These are phyloP conservation scores for Pomatostomus ruficeps DNA, from an alignment of 2,113 vertebrate genomes.

Conservation along the genomic window DNA sequence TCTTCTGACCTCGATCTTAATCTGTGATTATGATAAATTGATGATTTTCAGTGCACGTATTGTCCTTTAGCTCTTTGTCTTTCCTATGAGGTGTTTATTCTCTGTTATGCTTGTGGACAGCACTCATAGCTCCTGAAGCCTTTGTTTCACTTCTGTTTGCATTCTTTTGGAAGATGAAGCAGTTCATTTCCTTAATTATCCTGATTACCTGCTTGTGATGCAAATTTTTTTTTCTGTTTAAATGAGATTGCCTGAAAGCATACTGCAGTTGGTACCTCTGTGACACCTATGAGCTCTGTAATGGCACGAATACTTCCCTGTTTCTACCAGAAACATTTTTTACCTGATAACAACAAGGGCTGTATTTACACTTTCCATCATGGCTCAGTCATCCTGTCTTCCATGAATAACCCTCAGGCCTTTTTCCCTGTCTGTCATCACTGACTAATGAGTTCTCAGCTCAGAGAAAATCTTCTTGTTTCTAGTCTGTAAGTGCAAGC, in stretches of 20 bases:
- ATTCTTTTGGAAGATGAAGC: not conserved
- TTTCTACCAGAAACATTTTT: not conserved
- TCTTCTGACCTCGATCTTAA: not conserved
- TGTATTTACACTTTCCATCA: not conserved
- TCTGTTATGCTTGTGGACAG: not conserved
- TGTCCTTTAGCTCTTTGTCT: not conserved
- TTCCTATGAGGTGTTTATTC: not conserved
- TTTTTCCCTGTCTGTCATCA: not conserved
- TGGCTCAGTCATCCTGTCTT: not conserved
- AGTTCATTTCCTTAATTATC: not conserved
- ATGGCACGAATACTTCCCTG: not conserved
- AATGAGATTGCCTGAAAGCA: not conserved
- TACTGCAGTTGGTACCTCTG: not conserved
- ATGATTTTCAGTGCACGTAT: not conserved
- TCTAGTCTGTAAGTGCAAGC: not conserved
- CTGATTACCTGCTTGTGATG: not conserved
- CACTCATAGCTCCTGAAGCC: not conserved
- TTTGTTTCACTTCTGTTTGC: not conserved
- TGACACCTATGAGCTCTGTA: not conserved
- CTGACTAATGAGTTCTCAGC: constrained; percentile 4
- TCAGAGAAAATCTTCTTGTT: not conserved
- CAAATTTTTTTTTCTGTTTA: not conserved
- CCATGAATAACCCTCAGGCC: not conserved
- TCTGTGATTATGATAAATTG: not conserved
- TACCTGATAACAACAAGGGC: not conserved